phyloP scores from a whole-genome alignment of 2,797 vertebrate genomes.

The Pseudochromis fuscus region DNA sequence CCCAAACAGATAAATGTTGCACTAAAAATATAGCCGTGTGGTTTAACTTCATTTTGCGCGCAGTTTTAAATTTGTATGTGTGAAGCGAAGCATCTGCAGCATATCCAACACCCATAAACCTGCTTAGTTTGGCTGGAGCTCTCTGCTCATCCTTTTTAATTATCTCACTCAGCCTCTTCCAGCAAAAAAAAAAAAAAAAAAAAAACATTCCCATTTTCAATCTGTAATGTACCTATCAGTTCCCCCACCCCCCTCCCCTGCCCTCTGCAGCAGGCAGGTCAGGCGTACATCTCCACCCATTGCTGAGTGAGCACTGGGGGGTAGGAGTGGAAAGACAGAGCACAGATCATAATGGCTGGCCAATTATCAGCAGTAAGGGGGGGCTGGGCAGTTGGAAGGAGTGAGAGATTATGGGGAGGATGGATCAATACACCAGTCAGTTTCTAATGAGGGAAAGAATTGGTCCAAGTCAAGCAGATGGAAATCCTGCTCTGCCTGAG shows the following conservation, averaged over 20 bases:
- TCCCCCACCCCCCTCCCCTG: not conserved
- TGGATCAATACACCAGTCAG: slow-evolving; percentile 85
- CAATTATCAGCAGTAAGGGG: slow-evolving; percentile 80
- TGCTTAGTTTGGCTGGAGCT: slow-evolving; percentile 25
- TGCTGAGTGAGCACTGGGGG: slow-evolving; percentile 68
- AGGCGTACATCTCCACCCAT: slow-evolving; percentile 60
- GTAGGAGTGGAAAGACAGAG: slow-evolving; percentile 45
- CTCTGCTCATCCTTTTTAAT: slow-evolving; percentile 57
- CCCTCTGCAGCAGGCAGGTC: slow-evolving; percentile 58
- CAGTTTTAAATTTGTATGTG: slow-evolving; percentile 32
- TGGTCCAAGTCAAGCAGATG: slow-evolving; percentile 85
- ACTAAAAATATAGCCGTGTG: slow-evolving; percentile 5
- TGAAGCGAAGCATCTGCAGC: slow-evolving; percentile 42
- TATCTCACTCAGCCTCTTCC: slow-evolving; percentile 33
- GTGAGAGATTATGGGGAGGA: slow-evolving; percentile 73
- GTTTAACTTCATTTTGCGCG: slow-evolving; percentile 17
- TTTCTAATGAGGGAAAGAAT: slow-evolving; percentile 85
- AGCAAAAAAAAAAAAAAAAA: too few species aligned
- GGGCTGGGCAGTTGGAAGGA: slow-evolving; percentile 58
- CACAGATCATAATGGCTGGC: slow-evolving; percentile 78
- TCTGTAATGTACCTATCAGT: slow-evolving; percentile 33
- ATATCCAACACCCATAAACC: slow-evolving; percentile 26
- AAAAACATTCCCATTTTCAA: slow-evolving; percentile 47
- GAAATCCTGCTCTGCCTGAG: slow-evolving; percentile 73
- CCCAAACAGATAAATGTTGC: slow-evolving; percentile 19